Conservation (phyloP, 2,113 vertebrate genomes). For the Oncorhynchus gorbuscha region DNA sequence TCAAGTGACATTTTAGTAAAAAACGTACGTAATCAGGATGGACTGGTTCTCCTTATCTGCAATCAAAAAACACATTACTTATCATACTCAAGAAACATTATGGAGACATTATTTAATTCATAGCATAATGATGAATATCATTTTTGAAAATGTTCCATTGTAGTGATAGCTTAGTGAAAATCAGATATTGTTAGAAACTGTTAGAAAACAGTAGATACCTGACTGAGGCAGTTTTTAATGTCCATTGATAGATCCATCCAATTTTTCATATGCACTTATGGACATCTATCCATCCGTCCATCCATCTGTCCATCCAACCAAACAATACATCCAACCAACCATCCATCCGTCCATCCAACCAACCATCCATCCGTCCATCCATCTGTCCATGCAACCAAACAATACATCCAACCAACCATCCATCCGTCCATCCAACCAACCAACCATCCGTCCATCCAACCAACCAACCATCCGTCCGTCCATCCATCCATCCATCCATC, state of each 20-base stretch:
- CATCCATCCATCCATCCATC: not conserved
- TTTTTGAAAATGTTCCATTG: not conserved
- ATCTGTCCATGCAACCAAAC: not conserved
- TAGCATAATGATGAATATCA: not conserved
- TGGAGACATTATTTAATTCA: not conserved
- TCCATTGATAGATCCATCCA: not conserved
- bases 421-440: not conserved
- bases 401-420: not conserved
- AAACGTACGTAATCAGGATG: not conserved
- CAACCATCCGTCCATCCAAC: not conserved
- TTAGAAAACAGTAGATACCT: too few species aligned
- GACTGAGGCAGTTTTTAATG: too few species aligned
- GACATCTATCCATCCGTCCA: not conserved
- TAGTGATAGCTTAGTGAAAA: too few species aligned
- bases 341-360: too few species aligned
- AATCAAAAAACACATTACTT: not conserved
- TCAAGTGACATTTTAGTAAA: too few species aligned
- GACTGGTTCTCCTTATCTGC: slow-evolving; percentile 6
- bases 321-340: too few species aligned
- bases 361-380: not conserved
- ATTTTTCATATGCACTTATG: not conserved
- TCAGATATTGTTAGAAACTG: too few species aligned
- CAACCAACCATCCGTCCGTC: too few species aligned
- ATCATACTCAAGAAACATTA: not conserved
- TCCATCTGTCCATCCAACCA: too few species aligned